Evolutionary conservation across 1,140 invertebrate genomes (phyloP), one percentile per base, ranked within the genome.

Genomic region (Zaprionus vittiger): DNA sequence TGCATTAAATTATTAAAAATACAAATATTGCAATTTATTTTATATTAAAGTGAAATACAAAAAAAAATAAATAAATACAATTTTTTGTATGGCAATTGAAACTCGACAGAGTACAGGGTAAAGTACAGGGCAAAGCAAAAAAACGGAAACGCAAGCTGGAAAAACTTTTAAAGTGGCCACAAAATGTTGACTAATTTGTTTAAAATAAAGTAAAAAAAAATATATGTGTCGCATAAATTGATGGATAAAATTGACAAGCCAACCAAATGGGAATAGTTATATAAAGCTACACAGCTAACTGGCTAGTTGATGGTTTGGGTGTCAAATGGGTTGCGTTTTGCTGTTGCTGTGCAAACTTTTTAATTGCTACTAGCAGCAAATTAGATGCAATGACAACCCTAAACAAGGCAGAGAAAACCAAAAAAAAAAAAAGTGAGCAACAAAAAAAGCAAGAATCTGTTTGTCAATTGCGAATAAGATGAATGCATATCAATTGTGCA

Each of bases 401-500:
- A 9, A 26, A 26, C 31, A 47, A 52, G 24, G 17, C 26, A 37
- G 6, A 17, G 0, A n/a, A 41, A n/a, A 47, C 5, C 0, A 47
- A 17, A 44, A 1, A 47, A 17, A 44, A 47, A 17, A 3, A 4
- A 9, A 4, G 17, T 17, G 2, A 7, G 7, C 5, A 47, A 52
- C 28, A 22, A 49, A 60, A 28, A 14, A 44, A 15, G 34, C 47
- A 52, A 28, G 12, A 54, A 69, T 31, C 22, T 31, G 64, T 56
- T 63, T 70, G 41, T 75, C 73, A 64, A 70, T 70, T 37, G 26
- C 54, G 41, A 71, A 59, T 59, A 71, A 75, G 67, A 75, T 64
- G 67, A 75, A 75, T 75, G 60, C 67, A 63, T 59, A 75, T 75
- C 59, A 64, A 70, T 70, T 54, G 55, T 38, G 62, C 31, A 41